Conservation (phyloP, 2,113 vertebrate genomes). For the Pipa parva region DNA sequence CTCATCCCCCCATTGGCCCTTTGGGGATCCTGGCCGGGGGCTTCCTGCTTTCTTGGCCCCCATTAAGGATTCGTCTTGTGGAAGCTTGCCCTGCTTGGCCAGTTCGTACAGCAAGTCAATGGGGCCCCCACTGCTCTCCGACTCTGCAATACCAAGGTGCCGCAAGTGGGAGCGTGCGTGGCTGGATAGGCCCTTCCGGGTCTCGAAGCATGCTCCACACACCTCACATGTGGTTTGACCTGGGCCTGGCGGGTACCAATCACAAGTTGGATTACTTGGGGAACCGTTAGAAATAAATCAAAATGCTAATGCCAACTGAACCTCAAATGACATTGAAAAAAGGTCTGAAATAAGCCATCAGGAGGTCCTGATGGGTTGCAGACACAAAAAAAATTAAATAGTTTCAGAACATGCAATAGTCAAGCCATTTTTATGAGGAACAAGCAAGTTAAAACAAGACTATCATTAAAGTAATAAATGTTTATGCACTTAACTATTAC, state of each 20-base stretch:
- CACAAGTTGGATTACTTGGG: slow-evolving; percentile 9
- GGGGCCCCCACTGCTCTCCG: slow-evolving; percentile 80
- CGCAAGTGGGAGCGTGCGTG: slow-evolving; percentile 87
- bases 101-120: slow-evolving; percentile 81
- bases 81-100: slow-evolving; percentile 71
- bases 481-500: too few relatives aligned
- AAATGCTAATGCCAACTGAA: too few relatives aligned
- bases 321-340: too few relatives aligned
- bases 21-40: slow-evolving; percentile 72
- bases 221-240: slow-evolving; percentile 81
- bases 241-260: slow-evolving; percentile 54
- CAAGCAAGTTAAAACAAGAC: too few relatives aligned
- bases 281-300: background rate
- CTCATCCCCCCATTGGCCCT: slow-evolving; percentile 71
- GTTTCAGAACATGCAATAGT: too few relatives aligned
- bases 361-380: too few relatives aligned
- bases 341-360: too few relatives aligned
- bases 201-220: slow-evolving; percentile 82
- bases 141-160: slow-evolving; percentile 79
- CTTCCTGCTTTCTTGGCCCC: slow-evolving; percentile 64
- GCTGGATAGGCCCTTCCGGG: slow-evolving; percentile 80
- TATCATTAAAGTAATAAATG: too few relatives aligned
- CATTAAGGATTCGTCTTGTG: slow-evolving; percentile 52
- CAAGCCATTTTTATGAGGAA: too few relatives aligned
- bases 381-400: too few relatives aligned